These are phyloP conservation scores for Nomada ruficornis DNA, from an alignment of 2,888 invertebrate species.

Conservation along the genomic window DNA sequence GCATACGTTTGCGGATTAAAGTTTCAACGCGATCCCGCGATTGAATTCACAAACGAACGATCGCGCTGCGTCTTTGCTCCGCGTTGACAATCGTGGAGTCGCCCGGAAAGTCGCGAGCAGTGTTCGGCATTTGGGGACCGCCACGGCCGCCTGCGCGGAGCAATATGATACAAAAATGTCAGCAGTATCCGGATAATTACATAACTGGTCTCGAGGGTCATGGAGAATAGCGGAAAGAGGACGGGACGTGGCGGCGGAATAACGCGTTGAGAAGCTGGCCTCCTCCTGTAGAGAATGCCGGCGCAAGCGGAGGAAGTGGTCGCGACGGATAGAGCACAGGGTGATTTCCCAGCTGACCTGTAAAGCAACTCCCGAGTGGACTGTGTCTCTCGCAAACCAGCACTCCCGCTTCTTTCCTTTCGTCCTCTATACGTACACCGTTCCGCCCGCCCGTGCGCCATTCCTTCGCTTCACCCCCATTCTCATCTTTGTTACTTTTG, in stretches of 20 bases:
- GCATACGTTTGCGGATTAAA: neutral
- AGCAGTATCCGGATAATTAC: constrained; percentile 82
- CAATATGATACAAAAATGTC: constrained; percentile 80
- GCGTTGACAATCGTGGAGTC: neutral
- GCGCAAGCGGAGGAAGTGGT: constrained; percentile 63
- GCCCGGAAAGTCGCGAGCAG: neutral
- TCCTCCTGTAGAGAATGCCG: constrained; percentile 53
- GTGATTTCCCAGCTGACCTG: constrained; percentile 87
- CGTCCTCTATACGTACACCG: constrained; percentile 25
- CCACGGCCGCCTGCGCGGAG: constrained; percentile 47
- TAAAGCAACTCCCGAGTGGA: constrained; percentile 83
- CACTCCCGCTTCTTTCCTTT: constrained; percentile 59
- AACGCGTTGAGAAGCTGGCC: constrained; percentile 58
- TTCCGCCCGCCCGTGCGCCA: constrained; percentile 2
- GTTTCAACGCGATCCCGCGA: neutral
- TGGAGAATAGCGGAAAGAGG: constrained; percentile 15
- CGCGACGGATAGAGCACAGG: constrained; percentile 82
- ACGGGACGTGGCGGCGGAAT: constrained; percentile 52
- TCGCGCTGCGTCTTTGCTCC: neutral
- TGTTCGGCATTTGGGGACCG: constrained; percentile 44
- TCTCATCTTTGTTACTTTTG: constrained; percentile 39
- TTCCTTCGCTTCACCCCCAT: constrained; percentile 3
- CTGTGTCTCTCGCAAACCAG: constrained; percentile 74
- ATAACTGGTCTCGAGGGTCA: constrained; percentile 78
- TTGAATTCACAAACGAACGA: too few species aligned